Conservation (phyloP, 2,797 vertebrate genomes). For the Hippopotamyrus pictus region DNA sequence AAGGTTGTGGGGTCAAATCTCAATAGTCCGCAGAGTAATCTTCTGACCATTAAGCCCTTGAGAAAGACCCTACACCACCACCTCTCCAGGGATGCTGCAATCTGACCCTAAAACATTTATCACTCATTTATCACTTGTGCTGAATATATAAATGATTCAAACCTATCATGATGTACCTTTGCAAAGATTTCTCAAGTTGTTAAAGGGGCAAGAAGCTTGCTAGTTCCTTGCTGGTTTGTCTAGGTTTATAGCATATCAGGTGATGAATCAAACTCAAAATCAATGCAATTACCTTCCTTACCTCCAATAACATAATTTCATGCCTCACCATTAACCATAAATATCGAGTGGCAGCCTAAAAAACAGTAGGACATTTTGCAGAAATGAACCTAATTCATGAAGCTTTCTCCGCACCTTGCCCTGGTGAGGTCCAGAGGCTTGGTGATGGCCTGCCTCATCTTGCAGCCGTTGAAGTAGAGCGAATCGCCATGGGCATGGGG, state of each 20-base stretch:
- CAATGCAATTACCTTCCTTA: neutral
- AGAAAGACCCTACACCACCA: neutral
- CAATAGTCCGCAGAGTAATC: neutral
- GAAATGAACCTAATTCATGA: neutral
- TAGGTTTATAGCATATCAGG: neutral
- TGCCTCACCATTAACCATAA: neutral
- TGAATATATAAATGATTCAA: neutral
- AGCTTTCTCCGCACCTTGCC: slow-evolving; percentile 74
- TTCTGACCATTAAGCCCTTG: neutral
- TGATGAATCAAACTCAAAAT: neutral
- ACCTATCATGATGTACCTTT: neutral
- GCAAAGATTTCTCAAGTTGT: neutral
- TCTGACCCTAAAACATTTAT: neutral
- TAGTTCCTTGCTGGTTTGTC: neutral
- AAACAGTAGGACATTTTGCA: neutral
- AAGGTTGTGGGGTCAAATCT: neutral
- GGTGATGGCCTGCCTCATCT: slow-evolving; percentile 89
- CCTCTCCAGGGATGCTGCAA: neutral
- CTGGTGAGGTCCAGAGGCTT: slow-evolving; percentile 92
- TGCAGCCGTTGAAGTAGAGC: slow-evolving; percentile 93
- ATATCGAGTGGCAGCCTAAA: neutral
- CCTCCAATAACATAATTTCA: neutral
- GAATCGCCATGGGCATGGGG: slow-evolving; percentile 96
- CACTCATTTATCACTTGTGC: neutral
- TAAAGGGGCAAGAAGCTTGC: neutral